These are phyloP conservation scores for Neomonachus schauinslandi DNA, from an alignment of 2,113 vertebrate species.

Conservation along the genomic window DNA sequence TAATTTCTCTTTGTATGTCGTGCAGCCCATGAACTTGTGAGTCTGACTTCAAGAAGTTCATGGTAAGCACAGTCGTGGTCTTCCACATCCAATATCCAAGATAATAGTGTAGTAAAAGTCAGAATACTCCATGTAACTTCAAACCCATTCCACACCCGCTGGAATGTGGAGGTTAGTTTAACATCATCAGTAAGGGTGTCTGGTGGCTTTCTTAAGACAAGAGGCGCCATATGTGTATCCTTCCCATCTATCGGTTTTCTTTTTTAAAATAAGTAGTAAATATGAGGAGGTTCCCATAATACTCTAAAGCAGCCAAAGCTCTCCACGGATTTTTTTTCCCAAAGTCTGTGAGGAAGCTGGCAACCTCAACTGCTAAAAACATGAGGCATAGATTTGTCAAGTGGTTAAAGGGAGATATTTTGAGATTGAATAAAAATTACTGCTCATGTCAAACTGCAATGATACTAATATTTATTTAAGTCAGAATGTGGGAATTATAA, in stretches of 20 bases:
- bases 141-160: not conserved
- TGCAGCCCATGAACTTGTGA: not conserved
- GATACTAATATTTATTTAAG: not conserved
- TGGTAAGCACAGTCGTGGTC: not conserved
- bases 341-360: not conserved
- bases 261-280: slow-evolving; percentile 25
- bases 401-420: not conserved
- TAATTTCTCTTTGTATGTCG: not conserved
- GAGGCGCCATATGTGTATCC: not conserved
- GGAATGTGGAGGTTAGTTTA: not conserved
- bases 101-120: too few relatives aligned
- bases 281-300: not conserved
- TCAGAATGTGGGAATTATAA: not conserved
- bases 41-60: not conserved
- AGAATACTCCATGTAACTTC: not conserved
- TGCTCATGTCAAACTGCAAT: not conserved
- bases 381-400: not conserved
- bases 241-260: not conserved
- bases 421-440: not conserved
- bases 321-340: not conserved
- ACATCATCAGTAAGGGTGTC: not conserved
- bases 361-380: not conserved
- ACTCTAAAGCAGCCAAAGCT: not conserved
- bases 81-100: not conserved
- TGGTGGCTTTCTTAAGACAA: not conserved